Percentiles rank a stretch among this genome's conserved stretches.
phyloP scores from a whole-genome alignment of 2,113 vertebrate genomes.

The Tupaia chinensis region DNA sequence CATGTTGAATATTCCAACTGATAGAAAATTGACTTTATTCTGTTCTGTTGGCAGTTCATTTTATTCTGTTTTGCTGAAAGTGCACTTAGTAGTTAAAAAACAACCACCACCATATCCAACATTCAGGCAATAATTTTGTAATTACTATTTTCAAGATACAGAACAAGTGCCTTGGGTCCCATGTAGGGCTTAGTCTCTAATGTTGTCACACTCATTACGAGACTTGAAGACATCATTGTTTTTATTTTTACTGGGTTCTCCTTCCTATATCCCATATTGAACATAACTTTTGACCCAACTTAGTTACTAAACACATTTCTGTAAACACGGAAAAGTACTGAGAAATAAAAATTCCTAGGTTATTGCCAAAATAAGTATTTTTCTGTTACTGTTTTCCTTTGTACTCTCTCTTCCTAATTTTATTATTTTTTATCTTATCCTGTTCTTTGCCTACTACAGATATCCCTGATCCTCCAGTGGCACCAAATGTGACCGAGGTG shows the following conservation, averaged over 20 bases:
- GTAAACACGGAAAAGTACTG: background rate
- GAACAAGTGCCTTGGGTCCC: background rate
- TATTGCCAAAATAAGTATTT: background rate
- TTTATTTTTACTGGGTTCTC: background rate
- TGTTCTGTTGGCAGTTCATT: background rate
- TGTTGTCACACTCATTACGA: background rate
- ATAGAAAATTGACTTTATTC: background rate
- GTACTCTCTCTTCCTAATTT: background rate
- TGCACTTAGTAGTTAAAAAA: background rate
- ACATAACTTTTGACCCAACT: background rate
- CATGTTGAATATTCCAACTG: background rate
- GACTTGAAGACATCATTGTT: background rate
- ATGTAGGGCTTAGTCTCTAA: background rate
- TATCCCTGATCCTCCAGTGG: slow-evolving; percentile 95
- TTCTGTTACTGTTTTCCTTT: background rate
- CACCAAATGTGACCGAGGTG: slow-evolving; percentile 93
- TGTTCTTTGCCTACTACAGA: slow-evolving; percentile 86
- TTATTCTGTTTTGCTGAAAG: background rate
- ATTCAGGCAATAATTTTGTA: background rate
- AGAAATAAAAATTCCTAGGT: background rate
- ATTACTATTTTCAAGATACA: slow-evolving; percentile 14
- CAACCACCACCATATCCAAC: background rate
- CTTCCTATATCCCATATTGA: background rate
- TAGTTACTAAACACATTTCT: background rate
- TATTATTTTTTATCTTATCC: background rate